Evolutionary conservation across 2,888 invertebrate genomes (phyloP).

Genomic region (Lottia scabra): DNA sequence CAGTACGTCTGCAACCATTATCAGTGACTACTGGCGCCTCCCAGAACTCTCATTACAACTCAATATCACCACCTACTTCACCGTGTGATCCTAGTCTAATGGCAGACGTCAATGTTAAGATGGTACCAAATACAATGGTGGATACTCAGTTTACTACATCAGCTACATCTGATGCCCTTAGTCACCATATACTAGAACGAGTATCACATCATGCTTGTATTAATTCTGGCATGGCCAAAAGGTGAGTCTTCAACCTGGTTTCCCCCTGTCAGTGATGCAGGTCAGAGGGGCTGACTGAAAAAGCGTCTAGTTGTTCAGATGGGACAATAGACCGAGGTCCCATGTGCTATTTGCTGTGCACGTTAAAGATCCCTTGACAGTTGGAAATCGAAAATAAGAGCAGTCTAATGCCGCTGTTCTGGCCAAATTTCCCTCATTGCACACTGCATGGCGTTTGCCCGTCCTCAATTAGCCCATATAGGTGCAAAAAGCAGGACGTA

Average conservation of each 20-base stretch:
- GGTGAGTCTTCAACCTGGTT: conserved; percentile 39
- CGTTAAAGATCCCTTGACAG: no score
- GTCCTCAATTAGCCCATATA: no score
- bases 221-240: conserved; percentile 53
- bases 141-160: conserved; percentile 34
- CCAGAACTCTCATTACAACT: conserved; percentile 37
- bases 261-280: no score
- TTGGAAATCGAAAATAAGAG: no score
- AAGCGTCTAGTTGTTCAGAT: no score
- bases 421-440: no score
- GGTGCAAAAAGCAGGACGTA: no score
- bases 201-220: conserved; percentile 81
- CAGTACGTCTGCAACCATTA: conserved; percentile 42
- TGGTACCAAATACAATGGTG: conserved; percentile 27
- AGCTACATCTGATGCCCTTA: conserved; percentile 36
- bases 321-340: no score
- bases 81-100: conserved; percentile 49
- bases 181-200: conserved; percentile 49
- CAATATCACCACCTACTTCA: conserved; percentile 61
- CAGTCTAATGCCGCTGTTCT: no score
- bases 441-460: no score
- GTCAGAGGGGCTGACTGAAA: no score
- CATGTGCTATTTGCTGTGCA: no score
- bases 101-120: conserved; percentile 28
- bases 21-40: conserved; percentile 17